These are phyloP conservation scores for Gisinianus flammeolus DNA, from an alignment of 2,888 invertebrate genomes.

Conservation along the genomic window DNA sequence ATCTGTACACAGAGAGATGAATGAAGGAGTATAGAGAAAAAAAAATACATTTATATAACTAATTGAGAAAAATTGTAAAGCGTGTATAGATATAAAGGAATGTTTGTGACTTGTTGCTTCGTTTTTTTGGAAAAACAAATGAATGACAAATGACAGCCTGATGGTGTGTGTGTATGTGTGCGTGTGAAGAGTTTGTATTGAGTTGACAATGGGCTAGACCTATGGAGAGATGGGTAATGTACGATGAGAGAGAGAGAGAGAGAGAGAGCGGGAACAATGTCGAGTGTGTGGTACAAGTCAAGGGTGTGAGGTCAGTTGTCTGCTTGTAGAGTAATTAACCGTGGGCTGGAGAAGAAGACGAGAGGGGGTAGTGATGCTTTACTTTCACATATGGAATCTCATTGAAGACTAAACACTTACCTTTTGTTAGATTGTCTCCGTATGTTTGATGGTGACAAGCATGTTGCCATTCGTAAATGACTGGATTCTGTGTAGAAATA, in stretches of 20 bases:
- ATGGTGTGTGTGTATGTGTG: too few relatives aligned
- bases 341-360: conserved; percentile 21
- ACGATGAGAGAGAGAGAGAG: neutral
- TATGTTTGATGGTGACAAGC: conserved; percentile 59
- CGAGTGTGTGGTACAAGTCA: conserved; percentile 12
- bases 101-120: too few relatives aligned
- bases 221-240: too few relatives aligned
- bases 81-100: neutral
- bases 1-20: neutral
- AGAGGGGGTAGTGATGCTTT: too few relatives aligned
- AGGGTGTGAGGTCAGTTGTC: conserved; percentile 37
- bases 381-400: too few relatives aligned
- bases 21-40: neutral
- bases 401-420: conserved; percentile 47
- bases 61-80: neutral
- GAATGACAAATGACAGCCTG: too few relatives aligned
- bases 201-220: too few relatives aligned
- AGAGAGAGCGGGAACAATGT: conserved; percentile 6
- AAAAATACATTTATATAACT: neutral
- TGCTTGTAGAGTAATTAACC: conserved; percentile 4
- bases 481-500: conserved; percentile 54
- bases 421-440: conserved; percentile 58
- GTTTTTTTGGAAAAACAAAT: too few relatives aligned
- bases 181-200: too few relatives aligned
- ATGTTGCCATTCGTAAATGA: conserved; percentile 60